These are phyloP conservation scores for Dinocampus coccinellae DNA, from an alignment of 2,888 invertebrate species.

Conservation along the genomic window DNA sequence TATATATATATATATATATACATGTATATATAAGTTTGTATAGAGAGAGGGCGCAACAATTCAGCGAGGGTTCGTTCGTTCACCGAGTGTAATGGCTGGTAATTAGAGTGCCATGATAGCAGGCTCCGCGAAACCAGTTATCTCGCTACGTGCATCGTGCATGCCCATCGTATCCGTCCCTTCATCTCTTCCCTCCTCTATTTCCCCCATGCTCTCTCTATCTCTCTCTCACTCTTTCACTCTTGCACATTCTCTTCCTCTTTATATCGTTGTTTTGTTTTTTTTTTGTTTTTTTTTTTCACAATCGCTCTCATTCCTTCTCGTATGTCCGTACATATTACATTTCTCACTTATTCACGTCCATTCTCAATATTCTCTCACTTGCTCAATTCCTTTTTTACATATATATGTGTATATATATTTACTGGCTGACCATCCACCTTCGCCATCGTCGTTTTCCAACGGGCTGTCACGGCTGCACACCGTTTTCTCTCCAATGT, in stretches of 20 bases:
- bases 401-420: too few species aligned
- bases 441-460: slow-evolving; percentile 29
- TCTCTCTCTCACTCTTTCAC: slow-evolving; percentile 25
- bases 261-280: slow-evolving; percentile 37
- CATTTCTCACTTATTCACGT: slow-evolving; percentile 35
- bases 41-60: slow-evolving; percentile 64
- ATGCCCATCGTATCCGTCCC: slow-evolving; percentile 51
- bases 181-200: slow-evolving; percentile 27
- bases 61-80: slow-evolving; percentile 60
- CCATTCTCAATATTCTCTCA: slow-evolving; percentile 35
- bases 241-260: too few species aligned
- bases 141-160: slow-evolving; percentile 66
- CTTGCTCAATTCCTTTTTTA: slow-evolving; percentile 25
- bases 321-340: slow-evolving; percentile 33
- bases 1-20: too few species aligned
- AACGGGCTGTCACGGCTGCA: slow-evolving; percentile 27
- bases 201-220: slow-evolving; percentile 36
- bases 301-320: slow-evolving; percentile 41
- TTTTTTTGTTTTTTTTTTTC: slow-evolving; percentile 38
- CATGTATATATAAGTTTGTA: slow-evolving; percentile 56
- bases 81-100: slow-evolving; percentile 65
- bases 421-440: slow-evolving; percentile 8
- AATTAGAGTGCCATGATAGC: slow-evolving; percentile 67
- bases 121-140: slow-evolving; percentile 66
- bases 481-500: slow-evolving; percentile 4